Base-by-base conservation (phyloP, 2,113 vertebrate genomes). In the Ibidorhyncha struthersii region DNA sequence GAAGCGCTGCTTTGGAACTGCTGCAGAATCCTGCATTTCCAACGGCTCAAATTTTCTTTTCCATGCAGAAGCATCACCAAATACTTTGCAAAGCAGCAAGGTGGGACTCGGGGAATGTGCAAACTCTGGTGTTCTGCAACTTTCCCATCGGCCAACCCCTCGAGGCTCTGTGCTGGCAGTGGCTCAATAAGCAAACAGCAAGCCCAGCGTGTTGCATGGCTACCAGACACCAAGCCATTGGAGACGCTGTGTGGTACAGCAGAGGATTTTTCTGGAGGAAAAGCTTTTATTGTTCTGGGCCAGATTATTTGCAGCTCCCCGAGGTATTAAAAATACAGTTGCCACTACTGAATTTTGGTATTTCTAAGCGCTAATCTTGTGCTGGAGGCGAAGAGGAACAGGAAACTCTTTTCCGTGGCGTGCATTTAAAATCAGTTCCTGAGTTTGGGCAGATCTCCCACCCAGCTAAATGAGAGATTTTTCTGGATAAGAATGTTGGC, bases 391-490 rank as follows among this genome's bases (percentile, higher is more conserved):
- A 96, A 91, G 89, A 52, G 45, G 87, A 96, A 49, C 86, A 87
- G 91, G 96, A 97, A 97, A 88, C 38, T 4, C 2, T 45, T 93
- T 93, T 95, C 84, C 43, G 50, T 93, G 91, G 89, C 34, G 25
- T 6, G 94, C 93, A 96, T 96, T 93, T 94, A 59, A 95, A 95
- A 95, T 91, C 78, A 85, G 91, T 56, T 94, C 91, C 94, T 73
- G 62, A 58, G 53, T 87, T 97, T 94, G 96, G 94, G 93, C 97
- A 96, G 41, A 95, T 91, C 94, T 96, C 96, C 93, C 94, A 90
- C 88, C 88, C 92, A 91, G 93, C 66, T 91, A 93, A 97, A 97
- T 77, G 86, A 91, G 82, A 91, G 94, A 94, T 95, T 97, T 97
- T 96, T 91, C 93, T 97, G 89, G 84, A 93, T 95, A 91, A 58